Evolutionary conservation across 2,797 vertebrate species (phyloP), one percentile per base, ranked within the genome.

Genomic region (Eremophila alpestris): DNA sequence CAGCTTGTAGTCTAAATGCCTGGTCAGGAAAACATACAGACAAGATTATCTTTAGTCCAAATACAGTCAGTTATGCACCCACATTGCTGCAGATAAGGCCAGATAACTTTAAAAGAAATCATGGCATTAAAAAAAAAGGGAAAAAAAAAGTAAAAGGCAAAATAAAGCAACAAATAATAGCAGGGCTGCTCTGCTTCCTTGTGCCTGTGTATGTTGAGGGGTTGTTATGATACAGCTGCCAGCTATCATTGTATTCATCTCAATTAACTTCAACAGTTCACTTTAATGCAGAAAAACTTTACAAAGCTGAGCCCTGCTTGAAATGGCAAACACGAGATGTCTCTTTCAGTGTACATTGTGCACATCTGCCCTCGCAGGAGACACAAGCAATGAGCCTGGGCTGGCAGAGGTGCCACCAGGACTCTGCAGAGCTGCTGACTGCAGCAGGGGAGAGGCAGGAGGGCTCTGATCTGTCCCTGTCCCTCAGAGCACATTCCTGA

Each of bases 91-190:
- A 64, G 68, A 59, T 89, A 58, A 83, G 82, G 54, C 56, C 45
- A 90, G 62, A 85, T 63, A 84, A 83, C 60, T 90, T 85, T 43
- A 69, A 95, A 93, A 76, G 63, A 75, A 90, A 90, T 59, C 29
- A 77, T 23, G 45, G 13, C 34, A 74, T 62, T 8, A 43, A 73
- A 45, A 74, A 74, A 41, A 41, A 41, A 41, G 13, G 15, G 7
- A 41, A 9, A 43, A 73, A 45, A 74, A 48, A 51, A 63, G 68
- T 54, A 23, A 55, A 73, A 91, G 64, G 64, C 87, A 89, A 46
- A 87, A 85, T 34, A 74, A 81, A 88, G 45, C 52, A 92, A 60
- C 58, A 75, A 91, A 80, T n/a, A 83, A 59, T 11, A 83, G 79
- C 62, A 83, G 41, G 7, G 34, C 40, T 90, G 75, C 64, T 70